Evolutionary conservation across 2,797 vertebrate genomes (phyloP).

Genomic region (Caiman crocodilus): DNA sequence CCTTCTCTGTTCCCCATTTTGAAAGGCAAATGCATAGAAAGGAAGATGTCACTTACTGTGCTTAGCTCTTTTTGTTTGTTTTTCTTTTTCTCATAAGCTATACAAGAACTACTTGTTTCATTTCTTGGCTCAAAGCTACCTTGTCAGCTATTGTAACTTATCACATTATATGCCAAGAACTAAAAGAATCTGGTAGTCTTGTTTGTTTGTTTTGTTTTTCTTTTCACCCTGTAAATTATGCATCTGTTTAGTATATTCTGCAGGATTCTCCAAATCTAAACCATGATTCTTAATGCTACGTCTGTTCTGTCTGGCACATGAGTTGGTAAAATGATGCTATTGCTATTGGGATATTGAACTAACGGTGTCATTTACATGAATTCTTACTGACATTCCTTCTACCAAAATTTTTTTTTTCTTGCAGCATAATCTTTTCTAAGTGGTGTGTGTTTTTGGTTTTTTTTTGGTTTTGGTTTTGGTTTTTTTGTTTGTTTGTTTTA

Average conservation of each 20-base stretch:
- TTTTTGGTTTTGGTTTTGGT: too few species aligned
- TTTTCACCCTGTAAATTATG: conserved; percentile 33
- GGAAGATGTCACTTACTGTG: background rate
- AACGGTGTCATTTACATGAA: background rate
- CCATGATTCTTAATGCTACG: background rate
- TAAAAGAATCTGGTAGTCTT: background rate
- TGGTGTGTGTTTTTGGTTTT: too few species aligned
- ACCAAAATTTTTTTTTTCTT: background rate
- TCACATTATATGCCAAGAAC: conserved; percentile 27
- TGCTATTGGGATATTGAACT: background rate
- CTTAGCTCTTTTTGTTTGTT: too few species aligned
- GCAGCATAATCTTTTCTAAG: background rate
- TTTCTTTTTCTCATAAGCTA: background rate
- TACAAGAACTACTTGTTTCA: conserved; percentile 24
- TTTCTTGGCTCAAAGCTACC: conserved; percentile 47
- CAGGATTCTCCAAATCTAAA: conserved; percentile 15
- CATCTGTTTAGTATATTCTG: conserved; percentile 20
- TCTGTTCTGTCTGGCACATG: background rate
- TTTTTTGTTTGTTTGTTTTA: background rate
- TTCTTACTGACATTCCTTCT: background rate
- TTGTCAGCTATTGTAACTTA: conserved; percentile 29
- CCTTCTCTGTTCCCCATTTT: too few species aligned
- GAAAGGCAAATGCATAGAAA: too few species aligned
- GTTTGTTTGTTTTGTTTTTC: background rate
- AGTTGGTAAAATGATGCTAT: conserved; percentile 24